Evolutionary conservation across 1,140 invertebrate genomes (phyloP).

Genomic region (Pogonognathellus flavescens): DNA sequence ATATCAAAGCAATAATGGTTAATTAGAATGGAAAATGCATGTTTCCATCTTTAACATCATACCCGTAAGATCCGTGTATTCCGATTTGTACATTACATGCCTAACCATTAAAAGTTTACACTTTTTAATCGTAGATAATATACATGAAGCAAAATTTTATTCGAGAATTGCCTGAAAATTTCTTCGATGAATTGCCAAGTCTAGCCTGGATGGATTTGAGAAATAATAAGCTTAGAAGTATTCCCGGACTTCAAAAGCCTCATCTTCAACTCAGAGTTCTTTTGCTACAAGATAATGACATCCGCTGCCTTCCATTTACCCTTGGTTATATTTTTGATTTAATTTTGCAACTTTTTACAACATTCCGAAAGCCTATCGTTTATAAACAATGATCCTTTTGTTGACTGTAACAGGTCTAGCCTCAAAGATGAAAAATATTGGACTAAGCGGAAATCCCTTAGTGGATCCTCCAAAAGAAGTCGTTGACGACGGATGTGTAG

Average conservation of each 20-base stretch:
- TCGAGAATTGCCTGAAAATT: slow-evolving; percentile 45
- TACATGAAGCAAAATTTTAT: slow-evolving; percentile 58
- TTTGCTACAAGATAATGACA: slow-evolving; percentile 58
- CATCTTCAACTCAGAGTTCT: slow-evolving; percentile 51
- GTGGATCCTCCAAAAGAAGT: slow-evolving; percentile 49
- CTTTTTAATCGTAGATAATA: no score
- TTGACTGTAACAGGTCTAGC: not conserved
- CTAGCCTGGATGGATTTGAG: slow-evolving; percentile 60
- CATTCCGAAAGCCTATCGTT: no score
- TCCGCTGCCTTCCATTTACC: slow-evolving; percentile 51
- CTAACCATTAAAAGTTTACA: no score
- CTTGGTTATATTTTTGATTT: slow-evolving; percentile 46
- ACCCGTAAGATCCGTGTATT: no score
- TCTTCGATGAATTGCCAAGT: slow-evolving; percentile 57
- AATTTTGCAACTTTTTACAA: no score
- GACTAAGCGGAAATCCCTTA: slow-evolving; percentile 42
- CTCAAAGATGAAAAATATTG: slow-evolving; percentile 23
- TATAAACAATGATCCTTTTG: no score
- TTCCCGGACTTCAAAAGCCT: slow-evolving; percentile 52
- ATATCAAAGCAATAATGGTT: no score
- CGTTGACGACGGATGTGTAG: not conserved
- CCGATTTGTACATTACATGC: no score
- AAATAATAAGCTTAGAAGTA: slow-evolving; percentile 43
- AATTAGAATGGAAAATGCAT: no score
- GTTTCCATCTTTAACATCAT: no score